phyloP scores from a whole-genome alignment of 2,888 invertebrate species.

The Reticulitermes lucifugus region DNA sequence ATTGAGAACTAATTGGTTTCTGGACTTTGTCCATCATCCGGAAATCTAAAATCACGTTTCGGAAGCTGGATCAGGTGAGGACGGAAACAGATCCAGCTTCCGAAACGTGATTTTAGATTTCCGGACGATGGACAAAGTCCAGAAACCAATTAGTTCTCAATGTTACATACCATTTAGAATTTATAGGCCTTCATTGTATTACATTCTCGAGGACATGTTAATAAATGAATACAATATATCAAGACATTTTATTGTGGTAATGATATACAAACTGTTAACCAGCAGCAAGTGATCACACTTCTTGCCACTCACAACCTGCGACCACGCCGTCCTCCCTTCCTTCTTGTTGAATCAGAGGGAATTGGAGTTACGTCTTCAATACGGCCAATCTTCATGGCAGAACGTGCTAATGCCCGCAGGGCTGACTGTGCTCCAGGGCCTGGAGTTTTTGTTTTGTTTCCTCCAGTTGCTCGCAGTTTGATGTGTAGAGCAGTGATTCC shows the following conservation, averaged over 20 bases:
- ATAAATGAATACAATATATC: neutral
- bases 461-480: constrained; percentile 97
- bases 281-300: neutral
- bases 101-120: no score
- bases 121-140: no score
- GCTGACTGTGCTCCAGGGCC: constrained; percentile 99
- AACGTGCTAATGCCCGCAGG: constrained; percentile 96
- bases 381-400: constrained; percentile 99
- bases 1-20: no score
- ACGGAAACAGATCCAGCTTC: no score
- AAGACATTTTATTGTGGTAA: neutral
- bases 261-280: neutral
- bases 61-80: no score
- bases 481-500: constrained; percentile 99
- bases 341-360: constrained; percentile 98
- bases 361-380: constrained; percentile 99
- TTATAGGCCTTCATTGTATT: no score
- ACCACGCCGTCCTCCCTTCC: constrained; percentile 99
- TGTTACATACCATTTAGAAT: no score
- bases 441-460: constrained; percentile 98
- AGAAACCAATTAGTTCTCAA: no score
- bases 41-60: no score
- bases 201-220: no score
- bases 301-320: constrained; percentile 87
- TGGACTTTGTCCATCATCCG: no score